Percentiles rank a stretch among this genome's conserved stretches.
Conservation (phyloP, 1,140 invertebrate genomes). For the Drosophila triauraria region DNA sequence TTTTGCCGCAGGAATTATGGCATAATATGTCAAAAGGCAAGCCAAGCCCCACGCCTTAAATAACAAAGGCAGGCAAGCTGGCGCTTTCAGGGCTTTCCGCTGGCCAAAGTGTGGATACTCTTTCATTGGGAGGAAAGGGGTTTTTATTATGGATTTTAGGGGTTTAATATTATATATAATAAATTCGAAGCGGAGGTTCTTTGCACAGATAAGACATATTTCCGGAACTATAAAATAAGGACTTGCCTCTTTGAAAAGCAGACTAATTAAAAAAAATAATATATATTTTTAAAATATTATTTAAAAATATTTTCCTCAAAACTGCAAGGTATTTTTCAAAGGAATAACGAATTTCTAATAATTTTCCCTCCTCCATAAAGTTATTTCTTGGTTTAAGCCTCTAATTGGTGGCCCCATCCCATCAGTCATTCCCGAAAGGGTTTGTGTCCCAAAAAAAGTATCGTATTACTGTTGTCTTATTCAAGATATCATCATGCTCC, state of each 20-base stretch:
- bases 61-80: constrained; percentile 34
- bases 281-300: too few relatives aligned
- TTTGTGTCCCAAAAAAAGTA: constrained; percentile 24
- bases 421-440: constrained; percentile 1
- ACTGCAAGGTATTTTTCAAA: too few relatives aligned
- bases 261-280: too few relatives aligned
- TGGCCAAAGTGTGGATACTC: constrained; percentile 20
- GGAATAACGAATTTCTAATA: too few relatives aligned
- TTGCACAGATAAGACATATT: too few relatives aligned
- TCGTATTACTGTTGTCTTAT: constrained; percentile 14
- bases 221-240: too few relatives aligned
- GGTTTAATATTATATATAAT: too few relatives aligned
- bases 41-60: constrained; percentile 63
- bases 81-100: too few relatives aligned
- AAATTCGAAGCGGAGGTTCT: too few relatives aligned
- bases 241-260: too few relatives aligned
- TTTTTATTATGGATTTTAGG: not conserved
- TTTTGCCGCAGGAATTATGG: constrained; percentile 77
- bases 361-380: too few relatives aligned
- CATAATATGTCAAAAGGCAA: constrained; percentile 79
- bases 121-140: not conserved
- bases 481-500: constrained; percentile 14
- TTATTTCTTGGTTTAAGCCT: constrained; percentile 4
- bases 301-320: not conserved
- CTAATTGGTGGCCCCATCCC: constrained; percentile 21